Conservation (phyloP, 2,888 invertebrate species). For the Orthosia cruda region DNA sequence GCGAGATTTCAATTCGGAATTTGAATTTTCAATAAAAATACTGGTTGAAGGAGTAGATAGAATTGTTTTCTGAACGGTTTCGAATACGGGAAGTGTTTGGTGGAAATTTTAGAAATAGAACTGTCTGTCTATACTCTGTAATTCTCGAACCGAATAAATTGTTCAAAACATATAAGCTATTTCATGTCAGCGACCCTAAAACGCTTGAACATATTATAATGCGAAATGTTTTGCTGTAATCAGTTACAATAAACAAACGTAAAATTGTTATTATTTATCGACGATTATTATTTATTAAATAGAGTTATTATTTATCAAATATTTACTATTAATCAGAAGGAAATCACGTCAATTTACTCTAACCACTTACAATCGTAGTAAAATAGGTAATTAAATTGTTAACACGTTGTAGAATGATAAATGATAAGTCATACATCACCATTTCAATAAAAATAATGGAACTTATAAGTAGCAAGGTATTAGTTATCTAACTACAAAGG, state of each 20-base stretch:
- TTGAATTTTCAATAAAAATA: constrained; percentile 38
- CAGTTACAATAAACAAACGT: too few species aligned
- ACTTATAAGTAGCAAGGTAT: neutral
- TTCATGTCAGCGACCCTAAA: too few species aligned
- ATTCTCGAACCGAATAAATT: too few species aligned
- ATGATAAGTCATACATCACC: neutral
- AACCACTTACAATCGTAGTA: neutral
- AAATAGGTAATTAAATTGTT: constrained; percentile 17
- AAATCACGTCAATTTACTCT: constrained; percentile 7
- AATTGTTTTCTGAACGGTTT: neutral
- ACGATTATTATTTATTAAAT: neutral
- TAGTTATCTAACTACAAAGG: too few species aligned
- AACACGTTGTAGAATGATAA: neutral
- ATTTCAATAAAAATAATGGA: constrained; percentile 1
- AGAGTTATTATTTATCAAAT: neutral
- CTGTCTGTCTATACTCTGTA: neutral
- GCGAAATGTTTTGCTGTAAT: too few species aligned
- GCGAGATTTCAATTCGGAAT: constrained; percentile 26
- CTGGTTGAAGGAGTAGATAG: neutral
- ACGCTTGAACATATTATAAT: too few species aligned
- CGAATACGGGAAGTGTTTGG: neutral
- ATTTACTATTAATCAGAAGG: neutral
- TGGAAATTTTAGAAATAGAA: neutral
- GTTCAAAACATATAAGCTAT: too few species aligned
- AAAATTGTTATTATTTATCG: too few species aligned